A percentile compares a stretch with the other conserved stretches of the same genome.
Conservation (phyloP, 2,113 vertebrate genomes). For the Halichoeres trimaculatus region DNA sequence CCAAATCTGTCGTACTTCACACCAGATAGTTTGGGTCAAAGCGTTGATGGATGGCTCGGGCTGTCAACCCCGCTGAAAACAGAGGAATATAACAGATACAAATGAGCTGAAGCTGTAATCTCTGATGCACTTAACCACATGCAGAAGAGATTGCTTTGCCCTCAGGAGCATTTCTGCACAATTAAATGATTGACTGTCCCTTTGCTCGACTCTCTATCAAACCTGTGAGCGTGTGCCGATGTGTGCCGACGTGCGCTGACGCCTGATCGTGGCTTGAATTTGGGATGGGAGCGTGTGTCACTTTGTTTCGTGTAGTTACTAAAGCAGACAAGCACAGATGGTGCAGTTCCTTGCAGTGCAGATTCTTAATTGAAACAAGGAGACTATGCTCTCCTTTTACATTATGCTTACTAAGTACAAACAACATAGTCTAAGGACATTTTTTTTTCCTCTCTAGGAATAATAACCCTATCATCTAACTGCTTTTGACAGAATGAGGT, state of each 20-base stretch:
- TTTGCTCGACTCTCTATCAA: background rate
- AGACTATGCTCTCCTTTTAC: slow-evolving; percentile 34
- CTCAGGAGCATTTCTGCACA: background rate
- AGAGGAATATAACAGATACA: background rate
- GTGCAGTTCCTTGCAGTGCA: slow-evolving; percentile 33
- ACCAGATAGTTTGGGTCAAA: slow-evolving; percentile 6
- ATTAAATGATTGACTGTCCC: background rate
- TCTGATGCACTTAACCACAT: background rate
- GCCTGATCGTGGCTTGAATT: slow-evolving; percentile 22
- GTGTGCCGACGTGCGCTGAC: background rate
- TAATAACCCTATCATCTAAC: slow-evolving; percentile 57
- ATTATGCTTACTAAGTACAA: slow-evolving; percentile 50
- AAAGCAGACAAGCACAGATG: slow-evolving; percentile 60
- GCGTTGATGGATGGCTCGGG: background rate
- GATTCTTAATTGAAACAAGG: slow-evolving; percentile 58
- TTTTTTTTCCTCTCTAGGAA: slow-evolving; percentile 21
- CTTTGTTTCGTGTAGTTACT: slow-evolving; percentile 39
- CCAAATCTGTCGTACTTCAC: background rate
- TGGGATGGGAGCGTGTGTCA: background rate
- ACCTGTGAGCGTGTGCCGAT: background rate
- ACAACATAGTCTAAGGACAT: slow-evolving; percentile 45
- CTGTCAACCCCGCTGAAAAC: background rate
- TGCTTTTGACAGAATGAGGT: slow-evolving; percentile 77
- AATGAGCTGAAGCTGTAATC: background rate
- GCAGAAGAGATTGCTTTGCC: background rate